These are phyloP conservation scores for Odontomachus brunneus DNA, from an alignment of 1,140 invertebrate species.

Conservation along the genomic window DNA sequence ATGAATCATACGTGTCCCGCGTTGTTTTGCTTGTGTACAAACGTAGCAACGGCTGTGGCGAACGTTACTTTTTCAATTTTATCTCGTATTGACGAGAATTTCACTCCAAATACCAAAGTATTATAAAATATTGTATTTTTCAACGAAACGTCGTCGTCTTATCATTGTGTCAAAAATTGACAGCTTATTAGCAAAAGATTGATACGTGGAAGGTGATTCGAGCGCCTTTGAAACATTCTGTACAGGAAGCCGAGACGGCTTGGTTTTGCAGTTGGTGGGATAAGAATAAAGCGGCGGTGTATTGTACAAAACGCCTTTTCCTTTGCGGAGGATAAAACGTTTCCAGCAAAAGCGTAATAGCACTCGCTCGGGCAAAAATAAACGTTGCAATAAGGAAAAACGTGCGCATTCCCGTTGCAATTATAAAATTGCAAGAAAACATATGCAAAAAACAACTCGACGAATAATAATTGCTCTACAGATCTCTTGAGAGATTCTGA, in stretches of 20 bases:
- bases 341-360: neutral
- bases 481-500: too few species aligned
- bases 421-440: too few species aligned
- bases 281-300: neutral
- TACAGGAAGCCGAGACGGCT: too few species aligned
- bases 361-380: neutral
- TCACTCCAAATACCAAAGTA: neutral
- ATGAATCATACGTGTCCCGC: constrained; percentile 61
- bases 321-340: neutral
- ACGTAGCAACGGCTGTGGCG: constrained; percentile 29
- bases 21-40: constrained; percentile 54
- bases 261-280: too few species aligned
- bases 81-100: neutral
- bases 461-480: too few species aligned
- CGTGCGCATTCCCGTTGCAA: too few species aligned
- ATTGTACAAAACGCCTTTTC: neutral
- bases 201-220: too few species aligned
- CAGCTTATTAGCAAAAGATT: too few species aligned
- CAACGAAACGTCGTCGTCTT: too few species aligned
- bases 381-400: neutral
- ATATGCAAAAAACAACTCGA: too few species aligned
- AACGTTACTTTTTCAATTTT: neutral
- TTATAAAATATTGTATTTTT: neutral
- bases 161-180: too few species aligned
- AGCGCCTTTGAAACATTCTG: too few species aligned